Evolutionary conservation across 1,140 invertebrate species (phyloP), one percentile per base, ranked within the genome.

Genomic region (Agraylea sexmaculata): DNA sequence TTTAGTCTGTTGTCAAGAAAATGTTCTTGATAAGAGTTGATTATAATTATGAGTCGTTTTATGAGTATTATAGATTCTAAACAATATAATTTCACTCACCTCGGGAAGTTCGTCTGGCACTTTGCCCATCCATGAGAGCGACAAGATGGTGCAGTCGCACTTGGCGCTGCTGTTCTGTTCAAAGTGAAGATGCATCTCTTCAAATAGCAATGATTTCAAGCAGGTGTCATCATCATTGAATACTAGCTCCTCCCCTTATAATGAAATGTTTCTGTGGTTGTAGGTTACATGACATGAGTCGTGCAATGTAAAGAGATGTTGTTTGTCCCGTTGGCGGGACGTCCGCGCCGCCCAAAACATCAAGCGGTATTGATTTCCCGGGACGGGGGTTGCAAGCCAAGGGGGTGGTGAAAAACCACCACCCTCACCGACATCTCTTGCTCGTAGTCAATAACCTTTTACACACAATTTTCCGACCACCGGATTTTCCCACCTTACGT

Each of bases 101-200:
- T 91, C 87, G 19, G 87, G 87, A 51, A 91, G 72, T 56, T 91
- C 87, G 60, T 95, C 91, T 40, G 90, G 90, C 50, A 94, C 87
- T 66, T 94, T 93, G 49, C 90, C 90, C 91, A 95, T 96, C 91
- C 91, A 96, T 53, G 90, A 93, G 54, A 96, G 71, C 47, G 88
- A 89, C 46, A 93, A 69, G 55, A 97, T 90, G 51, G 87, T 85
- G 66, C 89, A 94, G 68, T 96, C 91, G 65, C 88, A 91, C 65
- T 87, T 83, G 42, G 88, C 87, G 59, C 88, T 91, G 50, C 78
- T 78, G 58, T 87, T 89, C 52, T 83, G 80, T 64, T 97, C 92
- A 63, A 95, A 93, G 72, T 87, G 83, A 56, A 88, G 72, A 76
- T 88, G 83, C 84, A 88, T 88, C 62, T 36, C 19, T 19, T 8